Percentiles rank a stretch among this genome's conserved stretches.
Evolutionary conservation across 2,888 invertebrate genomes (phyloP).

Genomic region (Graphium colonna): DNA sequence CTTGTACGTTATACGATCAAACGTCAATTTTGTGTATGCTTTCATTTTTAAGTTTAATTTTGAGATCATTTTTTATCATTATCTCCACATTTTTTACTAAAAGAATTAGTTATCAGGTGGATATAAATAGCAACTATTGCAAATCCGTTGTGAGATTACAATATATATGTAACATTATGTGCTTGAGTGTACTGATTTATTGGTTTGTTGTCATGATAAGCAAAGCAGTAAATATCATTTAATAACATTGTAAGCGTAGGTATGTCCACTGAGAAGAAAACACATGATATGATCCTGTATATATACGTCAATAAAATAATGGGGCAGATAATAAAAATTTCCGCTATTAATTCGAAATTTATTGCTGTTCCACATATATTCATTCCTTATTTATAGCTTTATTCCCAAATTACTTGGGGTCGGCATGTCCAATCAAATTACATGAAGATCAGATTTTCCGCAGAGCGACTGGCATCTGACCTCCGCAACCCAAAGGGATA

Average conservation of each 20-base stretch:
- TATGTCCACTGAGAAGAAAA: constrained; percentile 16
- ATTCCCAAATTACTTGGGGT: no score
- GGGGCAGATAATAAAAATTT: constrained; percentile 9
- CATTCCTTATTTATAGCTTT: no score
- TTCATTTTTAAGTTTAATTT: no score
- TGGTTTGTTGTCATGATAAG: constrained; percentile 29
- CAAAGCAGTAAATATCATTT: constrained; percentile 18
- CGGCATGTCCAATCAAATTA: no score
- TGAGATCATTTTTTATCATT: not conserved
- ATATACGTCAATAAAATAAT: constrained; percentile 5
- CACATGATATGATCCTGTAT: constrained; percentile 11
- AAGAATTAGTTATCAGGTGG: no score
- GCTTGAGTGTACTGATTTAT: constrained; percentile 25
- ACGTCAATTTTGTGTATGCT: no score
- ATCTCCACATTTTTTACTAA: not conserved
- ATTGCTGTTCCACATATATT: no score
- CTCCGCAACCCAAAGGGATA: no score
- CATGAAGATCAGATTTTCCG: no score
- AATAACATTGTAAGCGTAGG: constrained; percentile 12
- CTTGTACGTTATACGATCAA: no score
- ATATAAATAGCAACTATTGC: not conserved
- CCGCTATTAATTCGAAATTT: not conserved
- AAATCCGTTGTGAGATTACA: constrained; percentile 1
- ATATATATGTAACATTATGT: constrained; percentile 6
- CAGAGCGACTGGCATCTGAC: no score